Conservation (phyloP, 2,888 invertebrate genomes). For the Sminthurides aquaticus region DNA sequence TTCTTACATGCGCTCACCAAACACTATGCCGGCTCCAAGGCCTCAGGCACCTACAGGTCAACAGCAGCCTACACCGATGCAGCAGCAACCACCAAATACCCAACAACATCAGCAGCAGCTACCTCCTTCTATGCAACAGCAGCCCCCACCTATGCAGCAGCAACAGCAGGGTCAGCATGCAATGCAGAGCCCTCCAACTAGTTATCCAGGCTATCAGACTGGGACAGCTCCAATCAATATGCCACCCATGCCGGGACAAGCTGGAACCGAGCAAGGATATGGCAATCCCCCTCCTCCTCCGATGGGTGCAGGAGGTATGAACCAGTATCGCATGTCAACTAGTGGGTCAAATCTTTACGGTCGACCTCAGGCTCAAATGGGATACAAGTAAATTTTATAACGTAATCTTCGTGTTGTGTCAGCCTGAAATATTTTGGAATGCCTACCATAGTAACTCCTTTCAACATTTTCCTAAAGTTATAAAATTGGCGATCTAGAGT, state of each 20-base stretch:
- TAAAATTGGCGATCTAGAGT: too few species aligned
- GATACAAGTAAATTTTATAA: conserved; percentile 20
- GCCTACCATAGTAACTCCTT: too few species aligned
- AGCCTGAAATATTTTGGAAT: too few species aligned
- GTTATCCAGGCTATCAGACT: conserved; percentile 12
- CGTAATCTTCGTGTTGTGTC: too few species aligned
- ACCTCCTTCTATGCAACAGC: not conserved
- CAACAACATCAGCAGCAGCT: not conserved
- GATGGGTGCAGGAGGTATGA: not conserved
- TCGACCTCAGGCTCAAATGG: conserved; percentile 14
- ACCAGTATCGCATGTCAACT: conserved; percentile 18
- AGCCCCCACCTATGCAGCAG: not conserved
- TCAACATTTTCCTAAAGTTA: too few species aligned
- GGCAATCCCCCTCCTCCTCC: conserved; percentile 9
- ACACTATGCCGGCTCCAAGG: conserved; percentile 1
- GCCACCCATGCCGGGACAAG: conserved; percentile 9
- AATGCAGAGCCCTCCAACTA: conserved; percentile 3
- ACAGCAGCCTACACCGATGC: not conserved
- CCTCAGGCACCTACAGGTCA: not conserved
- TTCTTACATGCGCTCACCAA: not conserved
- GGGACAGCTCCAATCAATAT: conserved; percentile 6
- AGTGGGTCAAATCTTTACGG: conserved; percentile 12
- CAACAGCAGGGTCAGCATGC: conserved; percentile 1
- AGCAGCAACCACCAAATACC: conserved; percentile 1
- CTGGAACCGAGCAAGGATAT: conserved; percentile 2